These are phyloP conservation scores for Chromis chromis DNA, from an alignment of 2,797 vertebrate species.

Conservation along the genomic window DNA sequence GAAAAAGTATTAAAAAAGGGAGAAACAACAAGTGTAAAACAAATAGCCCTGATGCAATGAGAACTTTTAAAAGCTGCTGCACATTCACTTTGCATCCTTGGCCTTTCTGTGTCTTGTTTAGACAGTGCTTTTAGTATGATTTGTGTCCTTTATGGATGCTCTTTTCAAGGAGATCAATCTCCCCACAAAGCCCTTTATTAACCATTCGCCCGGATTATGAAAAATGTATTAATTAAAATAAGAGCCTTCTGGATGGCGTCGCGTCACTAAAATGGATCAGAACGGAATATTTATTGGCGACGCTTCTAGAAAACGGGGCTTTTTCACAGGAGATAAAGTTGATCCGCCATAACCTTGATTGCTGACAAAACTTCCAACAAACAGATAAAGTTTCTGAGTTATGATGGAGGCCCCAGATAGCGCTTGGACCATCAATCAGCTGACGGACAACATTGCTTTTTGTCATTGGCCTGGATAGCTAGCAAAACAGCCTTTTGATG, in stretches of 20 bases:
- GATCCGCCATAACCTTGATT: slow-evolving; percentile 65
- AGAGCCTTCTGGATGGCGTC: slow-evolving; percentile 74
- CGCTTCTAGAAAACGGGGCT: slow-evolving; percentile 22
- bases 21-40: slow-evolving; percentile 15
- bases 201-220: slow-evolving; percentile 77
- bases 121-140: slow-evolving; percentile 84
- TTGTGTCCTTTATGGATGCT: slow-evolving; percentile 78
- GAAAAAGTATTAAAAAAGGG: not conserved
- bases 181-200: slow-evolving; percentile 75
- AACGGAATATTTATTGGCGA: slow-evolving; percentile 79
- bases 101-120: slow-evolving; percentile 57
- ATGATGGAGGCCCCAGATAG: slow-evolving; percentile 38
- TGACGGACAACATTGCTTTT: not conserved
- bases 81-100: slow-evolving; percentile 55
- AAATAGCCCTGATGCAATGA: slow-evolving; percentile 26
- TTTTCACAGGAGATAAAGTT: slow-evolving; percentile 54
- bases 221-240: slow-evolving; percentile 85
- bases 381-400: slow-evolving; percentile 60
- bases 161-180: slow-evolving; percentile 78
- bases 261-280: slow-evolving; percentile 75
- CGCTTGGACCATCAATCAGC: slow-evolving; percentile 42
- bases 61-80: slow-evolving; percentile 32
- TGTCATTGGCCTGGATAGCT: slow-evolving; percentile 9
- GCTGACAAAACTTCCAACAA: slow-evolving; percentile 31
- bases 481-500: slow-evolving; percentile 6